Evolutionary conservation across 2,797 vertebrate species (phyloP).

Genomic region (Aldrovandia affinis): DNA sequence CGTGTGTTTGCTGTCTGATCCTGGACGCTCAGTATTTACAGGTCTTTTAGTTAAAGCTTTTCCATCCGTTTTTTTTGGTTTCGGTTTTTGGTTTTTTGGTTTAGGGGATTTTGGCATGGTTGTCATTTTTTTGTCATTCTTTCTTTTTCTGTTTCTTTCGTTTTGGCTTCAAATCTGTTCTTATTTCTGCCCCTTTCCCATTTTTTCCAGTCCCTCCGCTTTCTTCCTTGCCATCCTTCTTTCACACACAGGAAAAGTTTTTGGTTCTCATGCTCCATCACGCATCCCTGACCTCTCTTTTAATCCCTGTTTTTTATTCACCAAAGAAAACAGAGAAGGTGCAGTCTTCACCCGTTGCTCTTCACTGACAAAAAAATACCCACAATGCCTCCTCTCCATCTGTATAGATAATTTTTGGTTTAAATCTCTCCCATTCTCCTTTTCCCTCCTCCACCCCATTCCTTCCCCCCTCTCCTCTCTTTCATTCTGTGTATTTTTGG

Average conservation of each 20-base stretch:
- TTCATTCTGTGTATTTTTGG: constrained; percentile 83
- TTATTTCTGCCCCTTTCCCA: constrained; percentile 58
- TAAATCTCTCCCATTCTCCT: constrained; percentile 58
- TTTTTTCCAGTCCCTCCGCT: constrained; percentile 58
- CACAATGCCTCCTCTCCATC: constrained; percentile 63
- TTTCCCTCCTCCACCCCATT: constrained; percentile 64
- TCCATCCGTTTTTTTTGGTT: constrained; percentile 87
- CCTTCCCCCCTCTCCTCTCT: constrained; percentile 66
- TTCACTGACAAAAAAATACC: constrained; percentile 67
- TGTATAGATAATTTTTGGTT: constrained; percentile 76
- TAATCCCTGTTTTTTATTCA: constrained; percentile 56
- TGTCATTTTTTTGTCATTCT: constrained; percentile 71
- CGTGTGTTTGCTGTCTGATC: constrained; percentile 66
- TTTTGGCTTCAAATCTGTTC: constrained; percentile 78
- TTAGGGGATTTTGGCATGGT: constrained; percentile 81
- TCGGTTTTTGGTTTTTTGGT: constrained; percentile 69
- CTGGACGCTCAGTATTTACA: constrained; percentile 85
- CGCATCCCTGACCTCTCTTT: constrained; percentile 52
- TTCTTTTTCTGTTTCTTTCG: constrained; percentile 67
- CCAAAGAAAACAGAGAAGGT: constrained; percentile 53
- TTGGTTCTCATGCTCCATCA: constrained; percentile 68
- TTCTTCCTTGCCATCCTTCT: constrained; percentile 60
- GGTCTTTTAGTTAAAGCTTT: constrained; percentile 94
- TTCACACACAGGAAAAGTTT: constrained; percentile 70
- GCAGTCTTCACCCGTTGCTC: constrained; percentile 45